phyloP scores from a whole-genome alignment of 64 coral and sea anemone genomes.

The Montipora efflorescens region DNA sequence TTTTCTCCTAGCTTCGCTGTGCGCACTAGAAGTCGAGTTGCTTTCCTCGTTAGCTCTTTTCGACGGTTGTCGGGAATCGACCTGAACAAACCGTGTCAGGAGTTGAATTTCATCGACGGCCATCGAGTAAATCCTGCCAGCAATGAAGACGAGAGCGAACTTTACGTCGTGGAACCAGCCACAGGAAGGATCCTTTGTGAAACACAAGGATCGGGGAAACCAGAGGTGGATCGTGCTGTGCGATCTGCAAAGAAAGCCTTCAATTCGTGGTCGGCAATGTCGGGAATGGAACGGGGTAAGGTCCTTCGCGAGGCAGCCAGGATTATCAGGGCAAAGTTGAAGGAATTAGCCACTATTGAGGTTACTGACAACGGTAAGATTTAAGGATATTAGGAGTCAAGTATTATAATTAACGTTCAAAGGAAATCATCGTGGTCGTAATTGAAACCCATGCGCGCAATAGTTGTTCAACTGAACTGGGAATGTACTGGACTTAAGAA shows the following conservation, averaged over 20 bases:
- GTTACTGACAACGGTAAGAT: slow-evolving; percentile 80
- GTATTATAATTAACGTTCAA: no score
- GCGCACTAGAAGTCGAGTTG: not conserved
- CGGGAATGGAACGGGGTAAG: slow-evolving; percentile 80
- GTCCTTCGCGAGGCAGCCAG: slow-evolving; percentile 67
- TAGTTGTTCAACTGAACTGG: no score
- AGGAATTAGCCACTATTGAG: slow-evolving; percentile 78
- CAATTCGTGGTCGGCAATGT: slow-evolving; percentile 79
- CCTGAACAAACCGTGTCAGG: slow-evolving; percentile 37
- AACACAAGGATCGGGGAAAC: slow-evolving; percentile 80
- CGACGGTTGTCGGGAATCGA: slow-evolving; percentile 1
- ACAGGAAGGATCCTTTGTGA: slow-evolving; percentile 83
- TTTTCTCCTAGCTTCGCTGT: not conserved
- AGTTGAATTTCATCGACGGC: slow-evolving; percentile 81
- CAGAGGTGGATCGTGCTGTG: slow-evolving; percentile 89
- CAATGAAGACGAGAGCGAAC: slow-evolving; percentile 61
- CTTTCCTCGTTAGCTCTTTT: not conserved
- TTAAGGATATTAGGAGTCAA: no score
- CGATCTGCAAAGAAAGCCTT: slow-evolving; percentile 76
- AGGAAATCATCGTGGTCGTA: no score
- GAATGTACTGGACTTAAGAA: no score
- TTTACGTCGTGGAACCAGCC: slow-evolving; percentile 75
- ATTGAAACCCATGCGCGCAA: no score
- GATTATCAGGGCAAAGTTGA: slow-evolving; percentile 79
- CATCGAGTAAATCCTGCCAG: slow-evolving; percentile 74